Evolutionary conservation across 2,113 vertebrate genomes (phyloP), one percentile per base, ranked within the genome.

Genomic region (Gallinago paraguaiae): DNA sequence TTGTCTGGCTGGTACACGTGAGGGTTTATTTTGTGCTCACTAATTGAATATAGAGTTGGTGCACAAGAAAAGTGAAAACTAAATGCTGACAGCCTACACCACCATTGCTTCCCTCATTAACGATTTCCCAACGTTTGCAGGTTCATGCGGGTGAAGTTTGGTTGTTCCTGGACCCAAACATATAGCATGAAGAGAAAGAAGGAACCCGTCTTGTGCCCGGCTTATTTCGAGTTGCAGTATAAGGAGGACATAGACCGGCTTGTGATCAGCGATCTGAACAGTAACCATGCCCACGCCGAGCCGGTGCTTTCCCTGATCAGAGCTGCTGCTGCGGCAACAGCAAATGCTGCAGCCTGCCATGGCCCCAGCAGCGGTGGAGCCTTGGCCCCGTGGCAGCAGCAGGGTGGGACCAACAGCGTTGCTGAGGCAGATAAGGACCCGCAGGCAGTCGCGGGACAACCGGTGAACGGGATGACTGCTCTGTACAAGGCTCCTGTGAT

Each of bases 261-360:
- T 1, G 37, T 65, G 51, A 65, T 88, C 84, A 77, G 43, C 0
- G 57, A 88, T 28, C 37, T 71, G 45, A 51, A 71, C 25, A 46
- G 7, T 8, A 1, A n/a, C 70, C 43, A 51, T 1, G 1, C 41
- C 37, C 83, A 63, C 1, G 11, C 33, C 0, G 9, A 35, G 23
- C 6, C 3, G 0, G 48, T 17, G 10, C 24, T 30, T 28, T 61
- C 54, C 30, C 24, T 51, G 45, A 35, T 16, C 45, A 28, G 35
- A 30, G 51, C 27, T 35, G 30, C 41, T 43, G 30, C 41, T 2
- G 15, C 82, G 6, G 23, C 1, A 1, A 20, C 4, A 4, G 43
- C 51, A 22, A 86, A 25, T 14, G 8, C 35, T 0, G 1, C 0
- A 0, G 51, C 30, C 8, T 2, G 4, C 0, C 1, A 20, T 1